A percentile compares a stretch with the other conserved stretches of the same genome.
These are phyloP conservation scores for Psittacula echo DNA, from an alignment of 2,797 vertebrate genomes.

Conservation along the genomic window DNA sequence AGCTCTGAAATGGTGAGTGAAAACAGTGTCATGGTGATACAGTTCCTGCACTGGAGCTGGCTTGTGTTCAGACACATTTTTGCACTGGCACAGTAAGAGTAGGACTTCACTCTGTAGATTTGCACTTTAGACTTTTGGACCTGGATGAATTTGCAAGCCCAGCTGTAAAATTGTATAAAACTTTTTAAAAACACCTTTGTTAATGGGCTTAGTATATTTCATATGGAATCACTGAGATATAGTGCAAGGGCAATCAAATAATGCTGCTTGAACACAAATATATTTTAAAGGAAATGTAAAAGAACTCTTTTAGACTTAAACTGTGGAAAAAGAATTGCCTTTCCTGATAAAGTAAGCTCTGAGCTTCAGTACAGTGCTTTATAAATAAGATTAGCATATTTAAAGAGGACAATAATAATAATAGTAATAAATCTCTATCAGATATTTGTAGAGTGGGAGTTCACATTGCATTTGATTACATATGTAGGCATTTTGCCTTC, in stretches of 20 bases:
- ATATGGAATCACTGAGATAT: neutral
- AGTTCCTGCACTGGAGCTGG: neutral
- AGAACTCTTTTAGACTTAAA: neutral
- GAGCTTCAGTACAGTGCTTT: neutral
- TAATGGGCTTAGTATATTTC: neutral
- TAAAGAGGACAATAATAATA: neutral
- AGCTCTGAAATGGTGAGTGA: neutral
- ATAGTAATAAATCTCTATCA: neutral
- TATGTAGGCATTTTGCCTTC: neutral
- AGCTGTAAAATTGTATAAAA: neutral
- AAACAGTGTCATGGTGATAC: neutral
- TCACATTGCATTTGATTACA: neutral
- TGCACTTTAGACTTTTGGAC: conserved; percentile 18
- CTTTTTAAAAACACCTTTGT: neutral
- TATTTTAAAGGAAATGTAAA: neutral
- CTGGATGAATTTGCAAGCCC: neutral
- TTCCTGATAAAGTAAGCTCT: neutral
- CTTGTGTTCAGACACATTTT: neutral
- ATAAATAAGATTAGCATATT: neutral
- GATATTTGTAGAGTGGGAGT: neutral
- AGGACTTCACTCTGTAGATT: neutral
- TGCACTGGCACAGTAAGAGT: neutral
- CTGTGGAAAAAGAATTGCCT: neutral
- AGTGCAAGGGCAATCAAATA: neutral
- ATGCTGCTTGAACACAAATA: neutral